Percentiles rank a stretch among this genome's conserved stretches.
phyloP scores from a whole-genome alignment of 2,888 invertebrate species.

The Vesta saturnalis region DNA sequence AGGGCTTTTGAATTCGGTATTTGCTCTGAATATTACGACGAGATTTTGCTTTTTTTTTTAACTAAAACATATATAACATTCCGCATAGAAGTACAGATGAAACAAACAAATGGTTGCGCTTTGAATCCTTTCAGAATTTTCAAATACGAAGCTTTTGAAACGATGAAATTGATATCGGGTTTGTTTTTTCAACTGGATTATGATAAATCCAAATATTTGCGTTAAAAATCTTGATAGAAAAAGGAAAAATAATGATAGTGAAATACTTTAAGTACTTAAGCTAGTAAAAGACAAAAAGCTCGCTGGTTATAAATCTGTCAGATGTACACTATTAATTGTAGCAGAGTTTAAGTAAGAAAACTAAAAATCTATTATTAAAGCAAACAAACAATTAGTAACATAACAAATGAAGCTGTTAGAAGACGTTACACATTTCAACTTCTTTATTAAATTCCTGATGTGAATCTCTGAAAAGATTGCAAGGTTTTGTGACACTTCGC shows the following conservation, averaged over 20 bases:
- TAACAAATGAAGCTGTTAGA: slow-evolving; percentile 30
- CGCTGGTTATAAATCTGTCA: slow-evolving; percentile 42
- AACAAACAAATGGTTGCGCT: slow-evolving; percentile 18
- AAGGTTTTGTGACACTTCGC: slow-evolving; percentile 25
- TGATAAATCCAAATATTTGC: slow-evolving; percentile 22
- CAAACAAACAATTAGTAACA: slow-evolving; percentile 29
- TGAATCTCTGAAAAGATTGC: slow-evolving; percentile 30
- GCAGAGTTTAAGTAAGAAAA: slow-evolving; percentile 2
- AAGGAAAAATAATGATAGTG: too few species aligned
- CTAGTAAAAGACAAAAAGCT: too few species aligned
- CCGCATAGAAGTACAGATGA: not conserved
- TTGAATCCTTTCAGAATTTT: not conserved
- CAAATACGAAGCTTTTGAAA: too few species aligned
- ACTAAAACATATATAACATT: not conserved
- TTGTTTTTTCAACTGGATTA: not conserved
- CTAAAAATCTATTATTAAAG: slow-evolving; percentile 23
- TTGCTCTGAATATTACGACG: slow-evolving; percentile 21
- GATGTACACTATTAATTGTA: slow-evolving; percentile 31
- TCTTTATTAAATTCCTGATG: slow-evolving; percentile 35
- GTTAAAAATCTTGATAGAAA: slow-evolving; percentile 1
- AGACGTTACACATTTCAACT: slow-evolving; percentile 14
- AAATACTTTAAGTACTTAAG: too few species aligned
- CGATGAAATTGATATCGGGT: not conserved
- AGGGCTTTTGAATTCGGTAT: slow-evolving; percentile 26
- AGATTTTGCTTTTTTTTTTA: slow-evolving; percentile 12